Evolutionary conservation across 2,888 invertebrate species (phyloP), one percentile per base, ranked within the genome.

Genomic region (Agapostemon virescens): DNA sequence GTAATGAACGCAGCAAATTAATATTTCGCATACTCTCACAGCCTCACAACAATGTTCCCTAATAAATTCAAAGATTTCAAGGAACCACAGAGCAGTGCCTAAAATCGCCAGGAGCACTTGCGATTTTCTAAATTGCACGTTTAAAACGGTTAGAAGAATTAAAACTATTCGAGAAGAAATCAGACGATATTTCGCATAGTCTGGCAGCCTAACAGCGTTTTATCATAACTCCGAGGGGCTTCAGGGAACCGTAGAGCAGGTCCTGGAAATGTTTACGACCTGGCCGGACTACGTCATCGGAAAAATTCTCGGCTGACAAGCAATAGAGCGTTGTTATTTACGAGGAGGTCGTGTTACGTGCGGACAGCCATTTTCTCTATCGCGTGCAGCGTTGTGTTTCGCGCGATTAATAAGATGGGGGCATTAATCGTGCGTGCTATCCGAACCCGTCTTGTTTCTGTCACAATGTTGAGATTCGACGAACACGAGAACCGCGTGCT

Each of bases 321-420:
- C n/a, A 64, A n/a, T 68, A 38, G 52, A 23, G 23, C 6, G 23
- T 20, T 17, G 36, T 49, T 52, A 42, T 63, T 73, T 82, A 75
- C 83, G 70, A 82, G 74, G 79, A 70, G 55, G 52, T 82, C 83
- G 67, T 38, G 58, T 83, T 82, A 83, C 83, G n/a, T 9, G 38
- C 49, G 20, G 23, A 6, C 66, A 42, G 69, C 74, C 69, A 63
- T 55, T 69, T 55, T 61, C 61, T 5, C 40, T 83, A 79, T 83
- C 83, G 20, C 70, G 4, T 15, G 63, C 13, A 55, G 75, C 36
- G 52, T 82, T 69, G 72, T 9, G 72, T 79, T 83, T 75, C 79
- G 58, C 55, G 7, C 30, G 30, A 30, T 67, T 67, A 42, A 11
- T 45, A 42, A 42, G 26, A 42, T 17, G 20, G 20, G 20, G 42